Percentiles rank a stretch among this genome's conserved stretches.
These are phyloP conservation scores for Temnopleurus reevesii DNA, from an alignment of 53 echinoderm and acorn worm genomes.

Conservation along the genomic window DNA sequence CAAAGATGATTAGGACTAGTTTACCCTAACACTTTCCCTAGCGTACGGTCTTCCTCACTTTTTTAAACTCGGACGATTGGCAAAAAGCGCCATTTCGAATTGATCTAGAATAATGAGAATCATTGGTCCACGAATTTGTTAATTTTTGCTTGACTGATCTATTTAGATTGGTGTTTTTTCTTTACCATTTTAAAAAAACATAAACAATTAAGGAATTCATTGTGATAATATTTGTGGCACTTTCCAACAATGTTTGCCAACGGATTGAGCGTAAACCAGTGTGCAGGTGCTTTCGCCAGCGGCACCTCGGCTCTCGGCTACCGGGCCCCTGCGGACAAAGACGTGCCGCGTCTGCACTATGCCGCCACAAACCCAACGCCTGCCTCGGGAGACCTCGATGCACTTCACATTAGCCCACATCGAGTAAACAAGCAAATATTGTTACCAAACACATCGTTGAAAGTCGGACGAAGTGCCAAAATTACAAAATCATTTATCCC, in stretches of 20 bases:
- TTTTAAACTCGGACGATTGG: too few relatives aligned
- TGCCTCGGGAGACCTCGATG: not conserved
- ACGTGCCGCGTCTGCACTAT: conserved; percentile 42
- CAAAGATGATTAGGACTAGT: too few relatives aligned
- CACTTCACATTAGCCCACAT: not conserved
- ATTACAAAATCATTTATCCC: not conserved
- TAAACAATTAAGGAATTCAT: too few relatives aligned
- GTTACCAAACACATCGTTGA: conserved; percentile 7
- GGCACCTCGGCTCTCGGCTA: conserved; percentile 5
- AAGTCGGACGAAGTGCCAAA: not conserved
- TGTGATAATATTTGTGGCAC: too few relatives aligned
- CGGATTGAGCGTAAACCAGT: not conserved
- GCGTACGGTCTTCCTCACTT: too few relatives aligned
- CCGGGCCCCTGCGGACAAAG: conserved; percentile 9
- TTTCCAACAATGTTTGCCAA: not conserved
- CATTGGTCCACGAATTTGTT: too few relatives aligned
- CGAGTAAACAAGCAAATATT: not conserved
- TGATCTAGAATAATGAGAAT: too few relatives aligned
- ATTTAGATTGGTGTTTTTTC: too few relatives aligned
- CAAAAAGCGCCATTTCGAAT: too few relatives aligned
- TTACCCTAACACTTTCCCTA: too few relatives aligned
- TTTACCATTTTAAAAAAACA: too few relatives aligned
- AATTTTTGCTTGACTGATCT: too few relatives aligned
- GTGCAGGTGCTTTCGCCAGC: conserved; percentile 36
- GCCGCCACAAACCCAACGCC: not conserved